phyloP scores from a whole-genome alignment of 2,888 invertebrate genomes.

The Acrocera orbiculus region DNA sequence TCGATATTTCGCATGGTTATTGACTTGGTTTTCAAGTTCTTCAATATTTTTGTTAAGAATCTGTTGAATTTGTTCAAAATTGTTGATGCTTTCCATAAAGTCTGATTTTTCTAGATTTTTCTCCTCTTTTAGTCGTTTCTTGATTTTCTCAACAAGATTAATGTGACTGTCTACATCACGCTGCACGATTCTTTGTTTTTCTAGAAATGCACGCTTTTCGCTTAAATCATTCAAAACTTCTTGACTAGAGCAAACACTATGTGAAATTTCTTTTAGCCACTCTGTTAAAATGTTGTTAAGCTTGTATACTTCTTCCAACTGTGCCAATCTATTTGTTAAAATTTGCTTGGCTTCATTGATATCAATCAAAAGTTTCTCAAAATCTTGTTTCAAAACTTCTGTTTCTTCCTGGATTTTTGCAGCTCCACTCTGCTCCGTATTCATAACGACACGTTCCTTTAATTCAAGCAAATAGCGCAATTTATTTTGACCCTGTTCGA shows the following conservation, averaged over 20 bases:
- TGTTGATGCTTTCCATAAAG: constrained; percentile 50
- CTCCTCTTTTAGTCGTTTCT: constrained; percentile 54
- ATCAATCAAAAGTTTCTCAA: constrained; percentile 69
- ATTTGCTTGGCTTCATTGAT: constrained; percentile 62
- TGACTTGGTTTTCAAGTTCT: constrained; percentile 65
- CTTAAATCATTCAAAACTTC: constrained; percentile 68
- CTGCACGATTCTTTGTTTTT: constrained; percentile 68
- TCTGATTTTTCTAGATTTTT: constrained; percentile 45
- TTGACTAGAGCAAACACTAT: constrained; percentile 54
- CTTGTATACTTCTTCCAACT: constrained; percentile 77
- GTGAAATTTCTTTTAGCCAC: constrained; percentile 79
- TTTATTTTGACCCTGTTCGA: constrained; percentile 84
- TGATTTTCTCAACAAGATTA: constrained; percentile 60
- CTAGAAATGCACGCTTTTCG: constrained; percentile 76
- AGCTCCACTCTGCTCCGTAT: constrained; percentile 76
- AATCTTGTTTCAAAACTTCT: constrained; percentile 71
- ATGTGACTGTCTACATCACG: constrained; percentile 66
- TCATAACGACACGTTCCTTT: constrained; percentile 84
- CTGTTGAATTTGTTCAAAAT: constrained; percentile 51
- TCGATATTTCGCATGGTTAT: constrained; percentile 73
- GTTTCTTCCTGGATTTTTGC: constrained; percentile 83
- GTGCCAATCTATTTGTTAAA: constrained; percentile 52
- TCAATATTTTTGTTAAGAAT: constrained; percentile 47
- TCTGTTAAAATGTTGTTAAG: constrained; percentile 61
- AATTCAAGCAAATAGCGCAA: constrained; percentile 70